Evolutionary conservation across 2,113 vertebrate species (phyloP), one percentile per base, ranked within the genome.

Genomic region (Pyrgilauda ruficollis): DNA sequence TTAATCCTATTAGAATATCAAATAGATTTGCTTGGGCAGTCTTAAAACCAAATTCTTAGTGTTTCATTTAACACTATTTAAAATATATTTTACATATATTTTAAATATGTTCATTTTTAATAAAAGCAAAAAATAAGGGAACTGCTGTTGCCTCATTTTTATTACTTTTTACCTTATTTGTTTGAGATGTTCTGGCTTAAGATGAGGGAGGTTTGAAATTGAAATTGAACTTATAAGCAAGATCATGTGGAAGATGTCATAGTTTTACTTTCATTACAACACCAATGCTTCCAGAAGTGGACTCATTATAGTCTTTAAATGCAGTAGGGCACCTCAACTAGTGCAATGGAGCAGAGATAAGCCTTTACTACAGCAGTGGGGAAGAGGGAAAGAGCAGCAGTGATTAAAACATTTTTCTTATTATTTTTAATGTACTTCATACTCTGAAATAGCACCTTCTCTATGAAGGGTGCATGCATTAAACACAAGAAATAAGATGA

Each of bases 111-210:
- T 72, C 0, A 28, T 44, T 81, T 70, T 74, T 21, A 49, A 21
- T 39, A 56, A 55, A 68, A 61, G 2, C 3, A 11, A 52, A 74
- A 76, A 41, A 18, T 10, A 4, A 3, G 9, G 6, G 3, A 63
- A 30, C 2, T 17, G 3, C 13, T 21, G 3, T 47, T 47, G 2
- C 2, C 0, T 62, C 1, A 16, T 53, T 50, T 69, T 77, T 47
- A 4, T 6, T 63, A 46, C 20, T 58, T 68, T 74, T 61, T 53
- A n/a, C 4, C 7, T 58, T 78, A 37, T 30, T 78, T 64, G 6
- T 85, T 78, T 31, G 28, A 75, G 31, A 24, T 22, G 8, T 1
- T 74, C 13, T 37, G 44, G 5, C 7, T 52, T 41, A 58, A 64
- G 15, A 35, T 43, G 14, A 75, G 2, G 26, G 7, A 35, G 17